phyloP scores from a whole-genome alignment of 2,888 invertebrate species.

The Deroplatys truncata region DNA sequence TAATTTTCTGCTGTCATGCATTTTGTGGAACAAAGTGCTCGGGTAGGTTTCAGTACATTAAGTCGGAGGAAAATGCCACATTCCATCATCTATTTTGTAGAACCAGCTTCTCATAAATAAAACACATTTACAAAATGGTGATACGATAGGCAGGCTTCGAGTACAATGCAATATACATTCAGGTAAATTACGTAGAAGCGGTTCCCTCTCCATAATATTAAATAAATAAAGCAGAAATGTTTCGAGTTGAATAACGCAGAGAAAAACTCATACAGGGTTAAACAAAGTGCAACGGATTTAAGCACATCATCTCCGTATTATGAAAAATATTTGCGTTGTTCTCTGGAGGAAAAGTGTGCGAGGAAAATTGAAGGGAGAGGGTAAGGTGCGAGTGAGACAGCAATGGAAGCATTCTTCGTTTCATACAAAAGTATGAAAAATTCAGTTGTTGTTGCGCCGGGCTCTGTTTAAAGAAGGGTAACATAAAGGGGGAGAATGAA shows the following conservation, averaged over 20 bases:
- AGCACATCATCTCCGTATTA: background rate
- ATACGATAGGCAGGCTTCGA: background rate
- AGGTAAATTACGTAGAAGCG: background rate
- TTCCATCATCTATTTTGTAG: no score
- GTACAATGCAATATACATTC: background rate
- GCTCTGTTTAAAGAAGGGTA: background rate
- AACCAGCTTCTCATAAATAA: no score
- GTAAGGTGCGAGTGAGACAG: background rate
- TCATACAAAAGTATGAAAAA: slow-evolving; percentile 9
- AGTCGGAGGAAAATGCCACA: no score
- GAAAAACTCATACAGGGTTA: background rate
- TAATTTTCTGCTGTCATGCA: no score
- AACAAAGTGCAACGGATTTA: background rate
- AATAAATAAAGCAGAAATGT: background rate
- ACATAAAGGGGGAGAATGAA: background rate
- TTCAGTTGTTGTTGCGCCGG: slow-evolving; percentile 1
- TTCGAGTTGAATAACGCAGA: background rate
- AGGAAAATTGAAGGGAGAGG: background rate
- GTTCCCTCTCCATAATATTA: background rate
- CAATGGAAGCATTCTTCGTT: background rate
- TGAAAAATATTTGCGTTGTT: background rate
- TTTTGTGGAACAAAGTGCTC: no score
- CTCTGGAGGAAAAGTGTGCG: background rate
- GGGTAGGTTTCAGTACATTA: no score
- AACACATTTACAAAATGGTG: no score